A percentile compares a stretch with the other conserved stretches of the same genome.
phyloP scores from a whole-genome alignment of 1,140 invertebrate species.

The Saxidomus purpurata region DNA sequence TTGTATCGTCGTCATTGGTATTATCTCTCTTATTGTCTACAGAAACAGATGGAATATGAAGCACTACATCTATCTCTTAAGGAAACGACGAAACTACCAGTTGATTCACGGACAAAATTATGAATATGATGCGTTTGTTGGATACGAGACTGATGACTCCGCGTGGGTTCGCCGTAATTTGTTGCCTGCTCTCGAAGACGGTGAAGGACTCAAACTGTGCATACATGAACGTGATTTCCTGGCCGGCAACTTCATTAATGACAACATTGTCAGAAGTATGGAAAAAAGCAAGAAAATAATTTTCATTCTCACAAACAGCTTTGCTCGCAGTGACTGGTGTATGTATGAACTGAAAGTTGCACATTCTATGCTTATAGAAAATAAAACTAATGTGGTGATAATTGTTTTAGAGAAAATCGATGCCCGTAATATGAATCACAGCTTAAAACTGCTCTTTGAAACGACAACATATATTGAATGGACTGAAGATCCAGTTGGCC shows the following conservation, averaged over 20 bases:
- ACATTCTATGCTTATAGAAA: neutral
- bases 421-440: neutral
- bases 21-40: neutral
- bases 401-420: neutral
- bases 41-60: conserved; percentile 21
- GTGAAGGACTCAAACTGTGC: neutral
- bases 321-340: neutral
- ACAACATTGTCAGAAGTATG: neutral
- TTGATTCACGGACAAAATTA: neutral
- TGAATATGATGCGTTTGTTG: neutral
- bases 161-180: neutral
- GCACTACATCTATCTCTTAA: neutral
- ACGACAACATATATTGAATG: neutral
- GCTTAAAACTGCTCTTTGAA: neutral
- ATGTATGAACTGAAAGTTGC: neutral
- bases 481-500: neutral
- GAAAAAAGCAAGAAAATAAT: neutral
- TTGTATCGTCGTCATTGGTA: neutral
- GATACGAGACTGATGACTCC: neutral
- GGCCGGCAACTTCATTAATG: neutral
- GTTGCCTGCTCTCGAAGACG: neutral
- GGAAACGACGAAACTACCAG: neutral
- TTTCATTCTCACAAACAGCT: neutral
- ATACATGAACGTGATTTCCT: neutral
- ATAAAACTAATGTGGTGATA: neutral